Evolutionary conservation across 2,113 vertebrate species (phyloP).

Genomic region (Columba livia): DNA sequence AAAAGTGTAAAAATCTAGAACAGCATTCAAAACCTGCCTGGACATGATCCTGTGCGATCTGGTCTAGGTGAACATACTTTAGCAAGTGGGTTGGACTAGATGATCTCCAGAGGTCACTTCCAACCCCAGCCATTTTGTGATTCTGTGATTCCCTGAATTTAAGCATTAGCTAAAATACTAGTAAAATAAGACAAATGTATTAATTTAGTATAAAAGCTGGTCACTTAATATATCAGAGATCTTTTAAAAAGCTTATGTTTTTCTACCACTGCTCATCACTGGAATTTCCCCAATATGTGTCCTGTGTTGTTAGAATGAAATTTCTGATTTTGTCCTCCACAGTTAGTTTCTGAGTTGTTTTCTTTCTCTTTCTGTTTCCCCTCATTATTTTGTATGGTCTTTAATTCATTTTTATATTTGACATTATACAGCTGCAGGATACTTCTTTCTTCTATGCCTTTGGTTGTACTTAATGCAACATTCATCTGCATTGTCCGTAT

Average conservation of each 20-base stretch:
- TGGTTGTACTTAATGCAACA: neutral
- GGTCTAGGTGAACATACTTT: no score
- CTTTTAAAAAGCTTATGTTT: neutral
- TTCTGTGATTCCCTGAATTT: neutral
- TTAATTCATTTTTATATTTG: neutral
- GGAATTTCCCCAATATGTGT: neutral
- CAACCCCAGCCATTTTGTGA: no score
- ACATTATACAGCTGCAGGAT: neutral
- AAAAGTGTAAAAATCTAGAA: neutral
- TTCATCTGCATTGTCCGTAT: neutral
- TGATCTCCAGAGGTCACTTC: no score
- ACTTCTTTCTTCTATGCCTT: neutral
- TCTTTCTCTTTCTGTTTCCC: neutral
- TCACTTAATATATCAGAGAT: neutral
- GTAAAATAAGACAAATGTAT: neutral
- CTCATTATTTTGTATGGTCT: neutral
- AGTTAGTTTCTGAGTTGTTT: neutral
- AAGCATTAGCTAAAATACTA: neutral
- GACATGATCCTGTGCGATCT: no score
- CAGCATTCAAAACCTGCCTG: neutral
- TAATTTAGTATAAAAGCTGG: neutral
- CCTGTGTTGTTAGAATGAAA: neutral
- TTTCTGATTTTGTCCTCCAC: neutral
- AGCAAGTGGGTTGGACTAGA: no score
- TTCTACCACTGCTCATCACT: neutral